phyloP scores from a whole-genome alignment of 1,140 invertebrate genomes.

The Brachionus manjavacas region DNA sequence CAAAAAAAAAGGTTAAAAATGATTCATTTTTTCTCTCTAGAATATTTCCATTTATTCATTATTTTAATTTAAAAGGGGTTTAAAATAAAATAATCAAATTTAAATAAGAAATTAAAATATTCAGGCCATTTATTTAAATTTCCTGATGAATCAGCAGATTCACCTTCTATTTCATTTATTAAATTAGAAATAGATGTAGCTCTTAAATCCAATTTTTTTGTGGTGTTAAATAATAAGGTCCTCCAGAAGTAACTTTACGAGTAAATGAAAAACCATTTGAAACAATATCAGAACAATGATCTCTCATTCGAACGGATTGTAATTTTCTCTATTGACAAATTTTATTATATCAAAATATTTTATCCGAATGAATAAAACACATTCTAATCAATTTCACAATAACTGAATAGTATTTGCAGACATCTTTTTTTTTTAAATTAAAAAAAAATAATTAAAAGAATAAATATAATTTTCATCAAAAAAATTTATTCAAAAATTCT shows the following conservation, averaged over 20 bases:
- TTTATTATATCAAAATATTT: no score
- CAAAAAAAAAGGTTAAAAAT: no score
- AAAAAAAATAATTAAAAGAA: background rate
- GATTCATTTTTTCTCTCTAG: no score
- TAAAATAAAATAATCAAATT: no score
- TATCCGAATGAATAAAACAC: no score
- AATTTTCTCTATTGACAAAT: no score
- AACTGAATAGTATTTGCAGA: no score
- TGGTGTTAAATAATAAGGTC: background rate
- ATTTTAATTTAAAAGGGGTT: no score
- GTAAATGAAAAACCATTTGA: background rate
- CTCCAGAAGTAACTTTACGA: background rate
- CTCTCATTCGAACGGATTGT: background rate
- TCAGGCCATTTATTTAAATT: background rate
- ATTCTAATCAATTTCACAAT: no score
- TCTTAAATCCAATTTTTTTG: background rate
- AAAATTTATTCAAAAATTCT: background rate
- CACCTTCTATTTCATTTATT: background rate
- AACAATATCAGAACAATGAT: background rate
- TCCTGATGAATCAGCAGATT: background rate
- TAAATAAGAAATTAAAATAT: background rate
- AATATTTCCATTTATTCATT: no score
- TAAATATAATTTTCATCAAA: background rate
- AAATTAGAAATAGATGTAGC: background rate
- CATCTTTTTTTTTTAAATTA: no score